Evolutionary conservation across 2,888 invertebrate genomes (phyloP), one percentile per base, ranked within the genome.

Genomic region (Eupithecia abbreviata): DNA sequence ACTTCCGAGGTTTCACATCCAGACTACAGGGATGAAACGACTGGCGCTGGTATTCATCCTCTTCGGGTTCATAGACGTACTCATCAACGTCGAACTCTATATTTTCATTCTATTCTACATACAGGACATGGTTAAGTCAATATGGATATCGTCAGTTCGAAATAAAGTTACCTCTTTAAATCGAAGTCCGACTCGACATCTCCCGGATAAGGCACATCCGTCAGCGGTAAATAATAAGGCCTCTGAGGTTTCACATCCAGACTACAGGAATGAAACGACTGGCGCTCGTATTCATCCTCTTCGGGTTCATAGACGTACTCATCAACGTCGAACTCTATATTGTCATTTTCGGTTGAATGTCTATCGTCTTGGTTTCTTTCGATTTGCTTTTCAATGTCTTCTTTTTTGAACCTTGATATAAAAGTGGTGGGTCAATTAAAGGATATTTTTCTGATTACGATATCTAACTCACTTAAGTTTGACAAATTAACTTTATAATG

Each of bases 141-240:
- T 30, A 30, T 30, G 45, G 45, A 45, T 7, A 45, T 45, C 7
- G 2, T 45, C 6, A 6, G 45, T 45, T 45, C 45, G 45, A 45
- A 45, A 49, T 49, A 10, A n/a, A 71, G n/a, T 7, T 66, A 93
- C 94, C 91, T 93, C 83, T 89, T 92, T 45, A 94, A 84, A 83
- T 95, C 88, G 80, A 86, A 93, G 18, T 86, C 87, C 0, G 94
- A 95, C 80, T 90, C 90, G 10, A 87, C 84, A 82, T 95, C 94
- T 41, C 87, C 92, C 2, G 93, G 93, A 77, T 93, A 93, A 2
- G 88, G 89, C 0, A 94, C 91, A 79, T 95, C 93, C 9, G 93
- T 92, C 0, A 93, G 80, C 2, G 93, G 87, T 77, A 94, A 80
- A 73, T 91, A 94, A 80, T 76, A 93, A 0, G 88, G 91, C 71